Evolutionary conservation across 2,888 invertebrate species (phyloP).

Genomic region (Cryptocheilus praepositus): DNA sequence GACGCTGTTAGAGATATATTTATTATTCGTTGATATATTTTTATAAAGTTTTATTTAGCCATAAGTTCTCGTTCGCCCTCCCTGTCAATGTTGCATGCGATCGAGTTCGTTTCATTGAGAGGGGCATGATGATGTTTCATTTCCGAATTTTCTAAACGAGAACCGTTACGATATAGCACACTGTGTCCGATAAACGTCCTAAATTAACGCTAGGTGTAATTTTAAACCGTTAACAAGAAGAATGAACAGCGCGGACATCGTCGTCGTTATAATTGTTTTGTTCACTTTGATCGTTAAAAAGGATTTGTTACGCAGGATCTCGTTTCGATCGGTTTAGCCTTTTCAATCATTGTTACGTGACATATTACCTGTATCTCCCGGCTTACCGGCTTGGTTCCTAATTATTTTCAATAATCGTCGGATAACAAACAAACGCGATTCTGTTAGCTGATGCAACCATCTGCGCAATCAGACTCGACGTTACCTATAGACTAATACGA

Average conservation of each 20-base stretch:
- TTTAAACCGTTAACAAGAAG: slow-evolving; percentile 14
- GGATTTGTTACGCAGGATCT: slow-evolving; percentile 5
- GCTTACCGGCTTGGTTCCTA: slow-evolving; percentile 6
- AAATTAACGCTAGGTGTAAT: slow-evolving; percentile 10
- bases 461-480: slow-evolving; percentile 31
- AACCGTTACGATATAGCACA: slow-evolving; percentile 34
- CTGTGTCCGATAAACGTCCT: slow-evolving; percentile 34
- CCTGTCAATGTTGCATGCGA: slow-evolving; percentile 36
- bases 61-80: slow-evolving; percentile 59
- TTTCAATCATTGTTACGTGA: slow-evolving; percentile 1
- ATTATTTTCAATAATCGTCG: not conserved
- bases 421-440: slow-evolving; percentile 9
- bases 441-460: slow-evolving; percentile 34
- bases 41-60: slow-evolving; percentile 73
- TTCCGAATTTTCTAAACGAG: slow-evolving; percentile 36
- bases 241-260: slow-evolving; percentile 23
- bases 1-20: slow-evolving; percentile 71
- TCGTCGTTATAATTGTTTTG: slow-evolving; percentile 38
- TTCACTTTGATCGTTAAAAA: slow-evolving; percentile 31
- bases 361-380: not conserved
- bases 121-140: slow-evolving; percentile 23
- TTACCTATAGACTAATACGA: slow-evolving; percentile 37
- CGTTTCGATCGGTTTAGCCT: slow-evolving; percentile 2
- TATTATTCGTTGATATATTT: slow-evolving; percentile 74
- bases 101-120: slow-evolving; percentile 27